Evolutionary conservation across 2,888 invertebrate species (phyloP), one percentile per base, ranked within the genome.

Genomic region (Sympetrum striolatum): DNA sequence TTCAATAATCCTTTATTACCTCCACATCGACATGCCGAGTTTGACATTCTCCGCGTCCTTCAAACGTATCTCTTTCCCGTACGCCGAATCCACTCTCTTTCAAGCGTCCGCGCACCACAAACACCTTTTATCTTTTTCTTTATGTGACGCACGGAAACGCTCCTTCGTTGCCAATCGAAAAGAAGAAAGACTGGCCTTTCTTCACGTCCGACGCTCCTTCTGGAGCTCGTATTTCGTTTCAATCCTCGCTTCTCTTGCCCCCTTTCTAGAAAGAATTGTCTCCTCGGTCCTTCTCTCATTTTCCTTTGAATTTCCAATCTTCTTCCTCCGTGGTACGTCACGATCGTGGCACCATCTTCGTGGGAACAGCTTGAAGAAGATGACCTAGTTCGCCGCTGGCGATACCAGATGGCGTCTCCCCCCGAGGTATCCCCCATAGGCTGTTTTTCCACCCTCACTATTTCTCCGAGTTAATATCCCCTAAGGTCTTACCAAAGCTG

Each of bases 371-470:
- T 58, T 60, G 64, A 37, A 60, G 86, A 48, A 86, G 60, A 35
- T 60, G 86, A 86, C 86, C 86, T 86, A 86, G 86, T 86, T 86
- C 86, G 86, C 86, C 64, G 22, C 64, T n/a, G 31, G 60, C 86
- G 60, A 60, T 64, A 31, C 37, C 86, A 86, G 86, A 86, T 86
- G 86, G 86, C 58, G 86, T 64, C 60, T 86, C n/a, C 39, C 60
- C 86, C 60, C 22, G 60, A 18, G 86, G 60, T 15, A 14, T 53
- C 58, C 35, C n/a, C 81, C n/a, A 8, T 82, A 18, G 37, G 39
- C n/a, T 44, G 35, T 37, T 80, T 37, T 35, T 22, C 37, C 60
- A 22, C 12, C 18, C 86, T 60, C 86, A n/a, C 86, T 22, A 12
- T 60, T 35, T 37, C 22, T 8, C 31, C 25, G 18, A 25, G 48